Base-by-base conservation (phyloP, 2,797 vertebrate genomes). In the Danio tinwini region DNA sequence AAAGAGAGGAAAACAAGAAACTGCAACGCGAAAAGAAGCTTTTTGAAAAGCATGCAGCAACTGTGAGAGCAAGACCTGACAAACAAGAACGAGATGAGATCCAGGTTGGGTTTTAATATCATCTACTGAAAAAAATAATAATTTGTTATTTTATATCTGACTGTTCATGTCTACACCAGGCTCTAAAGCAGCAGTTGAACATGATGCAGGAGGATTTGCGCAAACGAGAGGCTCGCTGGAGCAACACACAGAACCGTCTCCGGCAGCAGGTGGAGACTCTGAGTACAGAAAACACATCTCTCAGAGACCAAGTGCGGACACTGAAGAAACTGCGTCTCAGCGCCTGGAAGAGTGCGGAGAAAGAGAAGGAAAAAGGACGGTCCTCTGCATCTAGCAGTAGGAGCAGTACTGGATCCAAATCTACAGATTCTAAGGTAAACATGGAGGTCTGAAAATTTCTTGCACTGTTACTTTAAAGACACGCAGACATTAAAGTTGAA, bases 41-140 rank as follows among this genome's bases (percentile, higher is more conserved):
- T 84, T 98, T 99, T 90, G 96, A 98, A 88, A 98, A 93, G 70
- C 96, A 99, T 5, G 88, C 92, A 0, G 87, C 91, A 29, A 94
- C 93, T 2, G 93, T 93, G 40, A 93, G 96, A 91, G 93, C 95
- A 64, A 91, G 96, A n/a, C 98, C 97, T 2, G 97, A 98, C 92
- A 98, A 96, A 91, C 97, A 94, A 83, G 97, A 99, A 72, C 94
- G 97, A 11, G 96, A 97, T 87, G 97, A 99, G 90, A 98, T 98
- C 83, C 96, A 98, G 96, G 98, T 99, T 17, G 4, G n/a, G 42
- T 50, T 40, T 61, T 12, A 9, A 39, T 42, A 4, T 7, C 0
- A 11, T n/a, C 11, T 50, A 13, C 65, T 58, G 2, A 5, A 45
- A 72, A 73, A 59, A 9, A 13, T 52, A 52, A 0, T 4, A 52